phyloP scores from a whole-genome alignment of 1,140 invertebrate genomes.

The Drosophila sproati region DNA sequence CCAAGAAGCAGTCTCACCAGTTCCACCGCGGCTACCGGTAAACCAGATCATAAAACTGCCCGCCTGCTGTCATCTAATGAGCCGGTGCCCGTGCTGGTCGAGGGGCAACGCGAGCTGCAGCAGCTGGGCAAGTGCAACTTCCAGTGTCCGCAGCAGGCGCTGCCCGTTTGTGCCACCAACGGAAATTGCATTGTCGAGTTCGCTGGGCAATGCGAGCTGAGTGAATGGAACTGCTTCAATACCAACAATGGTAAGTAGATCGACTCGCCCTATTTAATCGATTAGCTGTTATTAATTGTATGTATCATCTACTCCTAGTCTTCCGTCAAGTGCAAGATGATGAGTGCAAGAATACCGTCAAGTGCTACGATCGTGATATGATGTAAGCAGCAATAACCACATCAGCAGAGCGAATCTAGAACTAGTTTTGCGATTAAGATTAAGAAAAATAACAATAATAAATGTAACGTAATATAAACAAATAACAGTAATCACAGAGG shows the following conservation, averaged over 20 bases:
- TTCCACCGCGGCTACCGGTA: conserved; percentile 1
- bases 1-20: conserved; percentile 19
- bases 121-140: conserved; percentile 68
- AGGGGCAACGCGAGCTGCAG: conserved; percentile 51
- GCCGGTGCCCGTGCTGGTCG: conserved; percentile 56
- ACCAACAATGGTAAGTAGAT: conserved; percentile 64
- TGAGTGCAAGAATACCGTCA: conserved; percentile 61
- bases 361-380: conserved; percentile 68
- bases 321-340: conserved; percentile 69
- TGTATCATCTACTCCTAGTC: conserved; percentile 25
- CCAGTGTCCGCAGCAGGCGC: conserved; percentile 49
- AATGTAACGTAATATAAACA: too few relatives aligned
- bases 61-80: conserved; percentile 49
- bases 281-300: neutral
- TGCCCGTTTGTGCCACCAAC: conserved; percentile 71
- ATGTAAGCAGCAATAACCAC: conserved; percentile 12
- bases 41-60: conserved; percentile 9
- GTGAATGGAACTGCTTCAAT: conserved; percentile 75
- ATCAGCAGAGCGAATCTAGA: neutral
- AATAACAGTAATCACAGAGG: too few relatives aligned
- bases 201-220: conserved; percentile 72
- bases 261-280: neutral
- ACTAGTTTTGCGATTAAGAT: neutral
- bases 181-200: conserved; percentile 73
- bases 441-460: neutral